Conservation (phyloP, 2,888 invertebrate species). For the Brenthis ino region DNA sequence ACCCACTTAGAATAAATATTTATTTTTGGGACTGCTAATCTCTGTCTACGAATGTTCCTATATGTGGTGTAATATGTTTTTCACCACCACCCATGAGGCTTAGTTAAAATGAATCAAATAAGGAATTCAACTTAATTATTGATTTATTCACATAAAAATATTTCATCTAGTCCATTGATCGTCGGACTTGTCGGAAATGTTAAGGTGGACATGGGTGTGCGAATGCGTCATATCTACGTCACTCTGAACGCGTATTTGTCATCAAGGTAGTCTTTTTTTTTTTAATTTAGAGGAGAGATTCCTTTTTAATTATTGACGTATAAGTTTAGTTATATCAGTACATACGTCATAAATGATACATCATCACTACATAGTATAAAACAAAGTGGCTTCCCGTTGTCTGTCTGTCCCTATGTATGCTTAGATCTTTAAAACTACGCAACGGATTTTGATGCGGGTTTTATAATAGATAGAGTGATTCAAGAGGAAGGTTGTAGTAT, state of each 20-base stretch:
- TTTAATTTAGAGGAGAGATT: constrained; percentile 15
- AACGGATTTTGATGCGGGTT: too few species aligned
- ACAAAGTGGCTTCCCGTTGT: too few species aligned
- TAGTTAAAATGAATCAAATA: constrained; percentile 4
- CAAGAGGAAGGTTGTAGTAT: too few species aligned
- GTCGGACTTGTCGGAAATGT: background rate
- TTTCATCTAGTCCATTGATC: constrained; percentile 15
- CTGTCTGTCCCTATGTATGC: too few species aligned
- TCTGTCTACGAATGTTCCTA: too few species aligned
- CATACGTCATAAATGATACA: background rate
- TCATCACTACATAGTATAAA: background rate
- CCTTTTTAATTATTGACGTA: background rate
- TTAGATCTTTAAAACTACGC: too few species aligned
- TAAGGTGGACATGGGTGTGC: constrained; percentile 14
- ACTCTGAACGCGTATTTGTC: constrained; percentile 3
- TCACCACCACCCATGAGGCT: too few species aligned
- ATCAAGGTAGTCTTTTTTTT: constrained; percentile 6
- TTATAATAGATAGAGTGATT: too few species aligned
- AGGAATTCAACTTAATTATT: background rate
- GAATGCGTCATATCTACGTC: constrained; percentile 22
- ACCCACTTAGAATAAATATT: too few species aligned
- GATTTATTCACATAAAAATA: constrained; percentile 5
- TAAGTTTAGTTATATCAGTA: too few species aligned
- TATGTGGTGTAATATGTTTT: too few species aligned
- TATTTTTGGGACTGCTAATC: too few species aligned